phyloP scores from a whole-genome alignment of 2,113 vertebrate genomes.

The Crocuta crocuta region DNA sequence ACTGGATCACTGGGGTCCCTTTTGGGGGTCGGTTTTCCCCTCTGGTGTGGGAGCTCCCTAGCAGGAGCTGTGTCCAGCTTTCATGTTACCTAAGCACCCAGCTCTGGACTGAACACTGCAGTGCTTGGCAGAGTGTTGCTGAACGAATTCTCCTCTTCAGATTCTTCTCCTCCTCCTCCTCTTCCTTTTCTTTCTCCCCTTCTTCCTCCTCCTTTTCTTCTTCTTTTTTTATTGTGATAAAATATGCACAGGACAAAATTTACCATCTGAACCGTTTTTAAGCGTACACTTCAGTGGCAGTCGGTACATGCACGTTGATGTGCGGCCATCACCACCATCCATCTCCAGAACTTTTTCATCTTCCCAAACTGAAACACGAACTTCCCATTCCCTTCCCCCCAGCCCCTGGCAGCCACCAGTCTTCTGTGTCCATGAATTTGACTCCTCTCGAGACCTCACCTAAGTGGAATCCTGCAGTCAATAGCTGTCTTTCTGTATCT shows the following conservation, averaged over 20 bases:
- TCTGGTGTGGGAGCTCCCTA: background rate
- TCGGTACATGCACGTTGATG: background rate
- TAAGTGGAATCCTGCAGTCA: background rate
- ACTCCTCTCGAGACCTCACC: background rate
- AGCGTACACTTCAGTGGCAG: background rate
- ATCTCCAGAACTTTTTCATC: background rate
- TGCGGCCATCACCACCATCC: accelerated
- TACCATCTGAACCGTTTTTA: background rate
- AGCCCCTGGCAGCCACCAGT: background rate
- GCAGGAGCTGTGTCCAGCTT: background rate
- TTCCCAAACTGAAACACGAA: background rate
- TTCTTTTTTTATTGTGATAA: background rate
- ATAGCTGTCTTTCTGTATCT: background rate
- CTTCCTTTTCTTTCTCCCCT: background rate
- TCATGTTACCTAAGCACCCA: background rate
- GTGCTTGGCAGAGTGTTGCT: background rate
- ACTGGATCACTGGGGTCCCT: background rate
- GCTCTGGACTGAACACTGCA: background rate
- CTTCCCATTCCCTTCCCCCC: too few species aligned
- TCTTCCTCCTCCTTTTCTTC: background rate
- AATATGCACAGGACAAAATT: background rate
- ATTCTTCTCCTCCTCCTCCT: background rate
- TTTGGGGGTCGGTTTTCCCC: background rate
- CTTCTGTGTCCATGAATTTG: background rate
- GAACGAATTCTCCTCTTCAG: background rate